phyloP scores from a whole-genome alignment of 2,113 vertebrate genomes.

The Piaya cayana region DNA sequence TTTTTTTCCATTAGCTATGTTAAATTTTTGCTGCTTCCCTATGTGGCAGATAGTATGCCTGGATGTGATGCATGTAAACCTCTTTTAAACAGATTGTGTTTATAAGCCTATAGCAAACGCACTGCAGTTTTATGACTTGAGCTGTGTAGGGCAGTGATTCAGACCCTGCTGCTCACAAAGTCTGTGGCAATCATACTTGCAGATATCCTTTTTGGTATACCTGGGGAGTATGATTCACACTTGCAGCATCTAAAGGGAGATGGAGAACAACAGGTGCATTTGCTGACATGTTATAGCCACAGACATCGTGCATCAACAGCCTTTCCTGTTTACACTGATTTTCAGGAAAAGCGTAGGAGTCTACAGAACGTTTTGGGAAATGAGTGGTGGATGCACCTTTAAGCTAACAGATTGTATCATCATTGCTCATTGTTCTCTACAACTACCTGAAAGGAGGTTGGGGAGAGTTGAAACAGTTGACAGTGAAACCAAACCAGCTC shows the following conservation, averaged over 20 bases:
- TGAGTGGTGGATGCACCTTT: not conserved
- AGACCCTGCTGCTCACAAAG: not conserved
- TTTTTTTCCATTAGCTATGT: no score
- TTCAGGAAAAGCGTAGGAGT: not conserved
- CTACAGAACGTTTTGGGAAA: not conserved
- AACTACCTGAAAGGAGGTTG: no score
- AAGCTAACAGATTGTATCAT: not conserved
- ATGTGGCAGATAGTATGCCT: not conserved
- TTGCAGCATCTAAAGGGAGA: not conserved
- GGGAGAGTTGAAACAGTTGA: no score
- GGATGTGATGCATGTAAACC: not conserved
- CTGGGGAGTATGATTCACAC: not conserved
- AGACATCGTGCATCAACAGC: not conserved
- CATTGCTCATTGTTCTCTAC: no score
- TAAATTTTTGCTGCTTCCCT: not conserved
- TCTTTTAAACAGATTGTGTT: not conserved
- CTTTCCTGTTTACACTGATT: not conserved
- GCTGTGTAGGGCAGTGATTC: not conserved
- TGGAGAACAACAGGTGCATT: not conserved
- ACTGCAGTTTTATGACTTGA: not conserved
- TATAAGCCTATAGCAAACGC: not conserved
- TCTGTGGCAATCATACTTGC: not conserved
- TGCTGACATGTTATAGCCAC: not conserved
- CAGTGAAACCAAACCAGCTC: not conserved
- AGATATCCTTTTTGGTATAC: not conserved